These are phyloP conservation scores for Meda fulgida DNA, from an alignment of 2,797 vertebrate species.

Conservation along the genomic window DNA sequence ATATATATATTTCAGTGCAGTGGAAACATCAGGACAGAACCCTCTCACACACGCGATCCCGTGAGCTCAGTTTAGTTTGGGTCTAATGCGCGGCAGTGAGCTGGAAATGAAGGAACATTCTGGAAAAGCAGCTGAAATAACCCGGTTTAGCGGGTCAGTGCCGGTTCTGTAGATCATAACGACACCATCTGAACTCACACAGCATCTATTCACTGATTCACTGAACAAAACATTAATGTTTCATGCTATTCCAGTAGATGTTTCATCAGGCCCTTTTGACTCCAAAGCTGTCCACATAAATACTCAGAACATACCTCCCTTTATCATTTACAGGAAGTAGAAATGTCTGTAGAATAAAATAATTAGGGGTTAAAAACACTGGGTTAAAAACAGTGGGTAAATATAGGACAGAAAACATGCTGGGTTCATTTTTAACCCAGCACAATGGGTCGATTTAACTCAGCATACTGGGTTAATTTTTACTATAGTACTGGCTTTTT, in stretches of 20 bases:
- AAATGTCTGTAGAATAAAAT: background rate
- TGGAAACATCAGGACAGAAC: background rate
- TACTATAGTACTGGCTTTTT: no score
- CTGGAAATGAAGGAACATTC: slow-evolving; percentile 82
- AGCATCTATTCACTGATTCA: background rate
- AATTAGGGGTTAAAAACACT: background rate
- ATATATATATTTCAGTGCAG: background rate
- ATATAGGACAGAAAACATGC: no score
- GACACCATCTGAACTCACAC: background rate
- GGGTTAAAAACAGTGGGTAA: no score
- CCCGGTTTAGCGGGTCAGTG: slow-evolving; percentile 2
- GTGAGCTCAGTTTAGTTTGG: slow-evolving; percentile 77
- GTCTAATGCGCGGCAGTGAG: slow-evolving; percentile 81
- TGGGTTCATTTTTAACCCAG: no score
- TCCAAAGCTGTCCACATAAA: background rate
- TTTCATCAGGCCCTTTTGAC: background rate
- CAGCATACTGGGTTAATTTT: no score
- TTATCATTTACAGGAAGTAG: background rate
- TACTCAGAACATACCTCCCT: background rate
- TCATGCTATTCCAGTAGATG: background rate
- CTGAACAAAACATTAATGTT: background rate
- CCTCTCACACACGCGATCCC: slow-evolving; percentile 39
- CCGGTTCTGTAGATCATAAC: background rate
- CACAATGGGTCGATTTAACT: no score
- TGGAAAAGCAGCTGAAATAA: slow-evolving; percentile 68